phyloP scores from a whole-genome alignment of 2,113 vertebrate species.

The Pangasianodon hypophthalmus region DNA sequence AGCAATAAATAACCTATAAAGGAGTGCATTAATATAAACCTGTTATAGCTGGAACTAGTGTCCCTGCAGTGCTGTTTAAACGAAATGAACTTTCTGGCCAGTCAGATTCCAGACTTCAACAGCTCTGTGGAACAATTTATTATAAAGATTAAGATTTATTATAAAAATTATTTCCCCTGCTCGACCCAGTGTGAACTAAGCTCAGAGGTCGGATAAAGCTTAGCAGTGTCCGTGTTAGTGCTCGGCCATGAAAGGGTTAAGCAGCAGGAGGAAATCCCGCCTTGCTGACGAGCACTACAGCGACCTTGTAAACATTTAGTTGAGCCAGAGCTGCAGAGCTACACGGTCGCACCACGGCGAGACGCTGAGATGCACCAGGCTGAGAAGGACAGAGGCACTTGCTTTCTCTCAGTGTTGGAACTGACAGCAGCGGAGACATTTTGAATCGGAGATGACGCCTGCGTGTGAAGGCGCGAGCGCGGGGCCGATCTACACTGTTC shows the following conservation, averaged over 20 bases:
- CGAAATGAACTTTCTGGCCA: neutral
- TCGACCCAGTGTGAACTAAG: neutral
- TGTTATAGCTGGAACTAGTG: neutral
- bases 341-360: neutral
- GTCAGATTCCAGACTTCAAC: neutral
- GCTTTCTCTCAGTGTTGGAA: neutral
- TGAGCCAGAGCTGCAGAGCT: neutral
- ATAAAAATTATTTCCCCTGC: too few species aligned
- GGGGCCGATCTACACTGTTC: conserved; percentile 37
- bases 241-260: conserved; percentile 58
- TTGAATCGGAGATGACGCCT: conserved; percentile 26
- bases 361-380: neutral
- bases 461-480: neutral
- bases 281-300: conserved; percentile 37
- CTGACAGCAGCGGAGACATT: neutral
- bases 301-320: conserved; percentile 52
- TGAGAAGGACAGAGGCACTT: neutral
- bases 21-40: neutral
- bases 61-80: neutral
- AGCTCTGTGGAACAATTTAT: neutral
- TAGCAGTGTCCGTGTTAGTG: neutral
- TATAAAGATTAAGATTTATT: neutral
- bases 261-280: conserved; percentile 58
- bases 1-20: too few species aligned
- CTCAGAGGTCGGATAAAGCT: neutral